Evolutionary conservation across 2,888 invertebrate species (phyloP).

Genomic region (Drosophila villosipedis): DNA sequence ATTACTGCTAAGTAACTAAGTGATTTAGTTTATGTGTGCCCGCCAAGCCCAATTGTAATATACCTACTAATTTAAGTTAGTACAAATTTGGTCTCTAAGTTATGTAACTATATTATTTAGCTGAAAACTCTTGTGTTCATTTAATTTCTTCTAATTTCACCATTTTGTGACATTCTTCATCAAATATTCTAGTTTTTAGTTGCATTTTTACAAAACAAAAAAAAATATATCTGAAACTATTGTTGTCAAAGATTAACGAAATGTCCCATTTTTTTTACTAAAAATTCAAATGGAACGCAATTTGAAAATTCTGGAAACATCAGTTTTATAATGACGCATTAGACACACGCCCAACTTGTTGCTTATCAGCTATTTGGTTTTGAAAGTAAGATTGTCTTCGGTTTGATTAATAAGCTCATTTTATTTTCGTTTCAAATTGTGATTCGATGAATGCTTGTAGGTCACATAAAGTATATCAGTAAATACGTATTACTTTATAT

Average conservation of each 20-base stretch:
- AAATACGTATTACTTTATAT: neutral
- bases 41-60: constrained; percentile 57
- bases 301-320: neutral
- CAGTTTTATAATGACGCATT: constrained; percentile 1
- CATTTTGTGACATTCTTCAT: constrained; percentile 13
- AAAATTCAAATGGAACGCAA: neutral
- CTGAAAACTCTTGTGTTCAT: constrained; percentile 58
- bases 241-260: constrained; percentile 17
- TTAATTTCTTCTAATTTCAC: constrained; percentile 21
- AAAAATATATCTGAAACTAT: constrained; percentile 16
- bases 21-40: constrained; percentile 57
- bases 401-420: neutral
- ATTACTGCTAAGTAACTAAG: constrained; percentile 45
- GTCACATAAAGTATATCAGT: neutral
- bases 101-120: constrained; percentile 39
- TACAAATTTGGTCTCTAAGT: constrained; percentile 69
- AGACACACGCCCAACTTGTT: neutral
- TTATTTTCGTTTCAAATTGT: neutral
- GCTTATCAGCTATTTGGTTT: neutral
- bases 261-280: constrained; percentile 11
- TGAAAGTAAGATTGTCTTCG: neutral
- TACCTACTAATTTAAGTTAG: constrained; percentile 74
- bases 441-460: neutral
- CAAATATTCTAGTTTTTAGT: constrained; percentile 46
- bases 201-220: constrained; percentile 42